Conservation (phyloP, 2,888 invertebrate genomes). For the Nematopogon swammerdamellus region DNA sequence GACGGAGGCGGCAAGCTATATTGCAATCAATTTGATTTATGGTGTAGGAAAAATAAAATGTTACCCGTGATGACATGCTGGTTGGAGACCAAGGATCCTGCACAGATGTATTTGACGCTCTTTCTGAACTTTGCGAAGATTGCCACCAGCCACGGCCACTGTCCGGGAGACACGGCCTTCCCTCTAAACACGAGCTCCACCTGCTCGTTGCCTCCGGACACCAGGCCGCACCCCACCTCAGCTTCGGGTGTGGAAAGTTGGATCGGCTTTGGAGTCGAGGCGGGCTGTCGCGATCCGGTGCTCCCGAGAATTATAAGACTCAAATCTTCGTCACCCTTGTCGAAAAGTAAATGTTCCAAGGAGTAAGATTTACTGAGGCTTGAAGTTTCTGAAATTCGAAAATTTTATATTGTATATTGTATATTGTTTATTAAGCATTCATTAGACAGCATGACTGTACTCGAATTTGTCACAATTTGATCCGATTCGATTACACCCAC, state of each 20-base stretch:
- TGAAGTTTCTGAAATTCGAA: constrained; percentile 21
- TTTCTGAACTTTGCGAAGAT: constrained; percentile 53
- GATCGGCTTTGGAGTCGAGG: neutral
- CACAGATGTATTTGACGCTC: constrained; percentile 38
- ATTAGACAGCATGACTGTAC: too few relatives aligned
- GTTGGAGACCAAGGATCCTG: constrained; percentile 38
- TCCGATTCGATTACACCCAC: too few relatives aligned
- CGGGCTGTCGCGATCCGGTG: neutral
- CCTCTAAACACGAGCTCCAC: constrained; percentile 32
- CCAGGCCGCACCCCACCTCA: constrained; percentile 27
- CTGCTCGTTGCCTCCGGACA: constrained; percentile 22
- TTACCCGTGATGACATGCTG: constrained; percentile 39
- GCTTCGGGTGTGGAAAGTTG: neutral
- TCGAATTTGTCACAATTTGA: too few relatives aligned
- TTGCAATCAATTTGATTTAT: too few relatives aligned
- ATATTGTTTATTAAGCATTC: constrained; percentile 1
- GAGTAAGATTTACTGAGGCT: constrained; percentile 32
- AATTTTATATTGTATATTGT: neutral
- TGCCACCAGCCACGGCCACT: constrained; percentile 69
- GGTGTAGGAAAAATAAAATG: too few relatives aligned
- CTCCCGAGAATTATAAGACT: too few relatives aligned
- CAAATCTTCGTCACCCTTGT: neutral
- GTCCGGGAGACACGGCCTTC: constrained; percentile 38
- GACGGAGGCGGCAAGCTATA: too few relatives aligned
- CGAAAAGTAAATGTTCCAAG: constrained; percentile 21